phyloP scores from a whole-genome alignment of 2,888 invertebrate genomes.

The Pristionchus mayeri region DNA sequence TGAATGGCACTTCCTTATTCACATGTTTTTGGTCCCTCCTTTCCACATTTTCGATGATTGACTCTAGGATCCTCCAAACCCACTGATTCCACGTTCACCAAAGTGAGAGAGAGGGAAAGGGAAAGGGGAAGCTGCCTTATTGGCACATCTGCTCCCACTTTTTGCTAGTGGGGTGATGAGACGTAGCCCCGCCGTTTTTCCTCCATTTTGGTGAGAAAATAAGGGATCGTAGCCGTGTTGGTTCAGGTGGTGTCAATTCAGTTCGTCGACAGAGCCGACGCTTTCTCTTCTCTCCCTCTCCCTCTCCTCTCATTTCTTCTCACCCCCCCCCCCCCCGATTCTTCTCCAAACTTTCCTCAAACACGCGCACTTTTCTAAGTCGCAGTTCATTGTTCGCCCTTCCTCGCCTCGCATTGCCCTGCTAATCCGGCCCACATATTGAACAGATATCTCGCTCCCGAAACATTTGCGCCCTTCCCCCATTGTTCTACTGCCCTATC shows the following conservation, averaged over 20 bases:
- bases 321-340: neutral
- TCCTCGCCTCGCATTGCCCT: neutral
- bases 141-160: conserved; percentile 15
- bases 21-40: neutral
- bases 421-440: neutral
- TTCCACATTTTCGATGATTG: no score
- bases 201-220: neutral
- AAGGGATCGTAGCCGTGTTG: neutral
- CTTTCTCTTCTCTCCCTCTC: neutral
- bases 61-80: neutral
- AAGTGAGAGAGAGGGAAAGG: neutral
- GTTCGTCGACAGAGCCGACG: neutral
- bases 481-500: no score
- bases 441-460: neutral
- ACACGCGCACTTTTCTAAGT: neutral
- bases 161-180: conserved; percentile 1
- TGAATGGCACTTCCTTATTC: conserved; percentile 25
- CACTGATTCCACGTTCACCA: neutral
- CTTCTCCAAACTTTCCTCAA: conserved; percentile 17
- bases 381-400: neutral
- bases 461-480: no score
- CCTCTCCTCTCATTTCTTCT: neutral
- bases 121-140: no score
- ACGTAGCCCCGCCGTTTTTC: no score
- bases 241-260: neutral